Evolutionary conservation across 2,888 invertebrate species (phyloP).

Genomic region (Cephus sareptanus): DNA sequence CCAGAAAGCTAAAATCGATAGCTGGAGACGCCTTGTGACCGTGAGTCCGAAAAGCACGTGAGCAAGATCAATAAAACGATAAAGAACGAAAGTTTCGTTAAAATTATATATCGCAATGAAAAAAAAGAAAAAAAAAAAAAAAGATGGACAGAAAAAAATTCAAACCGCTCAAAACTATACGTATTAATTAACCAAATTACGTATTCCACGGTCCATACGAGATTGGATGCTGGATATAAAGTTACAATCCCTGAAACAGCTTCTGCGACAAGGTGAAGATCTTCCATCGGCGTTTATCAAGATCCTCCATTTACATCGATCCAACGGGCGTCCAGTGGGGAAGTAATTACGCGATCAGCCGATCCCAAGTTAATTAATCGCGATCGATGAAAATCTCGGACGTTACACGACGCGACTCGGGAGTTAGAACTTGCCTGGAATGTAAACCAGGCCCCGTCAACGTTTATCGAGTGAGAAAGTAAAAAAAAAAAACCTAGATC

Average conservation of each 20-base stretch:
- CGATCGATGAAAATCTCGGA: neutral
- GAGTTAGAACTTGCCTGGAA: neutral
- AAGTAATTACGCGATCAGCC: neutral
- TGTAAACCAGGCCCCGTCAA: neutral
- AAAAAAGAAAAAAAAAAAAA: neutral
- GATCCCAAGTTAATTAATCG: neutral
- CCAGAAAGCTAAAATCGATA: too few relatives aligned
- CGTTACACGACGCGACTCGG: neutral
- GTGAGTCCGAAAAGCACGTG: too few relatives aligned
- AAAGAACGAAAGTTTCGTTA: neutral
- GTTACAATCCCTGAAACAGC: neutral
- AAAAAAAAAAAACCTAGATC: neutral
- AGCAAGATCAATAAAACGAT: neutral
- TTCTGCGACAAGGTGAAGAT: neutral
- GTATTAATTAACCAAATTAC: neutral
- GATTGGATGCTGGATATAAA: neutral
- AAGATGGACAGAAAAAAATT: too few relatives aligned
- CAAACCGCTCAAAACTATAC: neutral
- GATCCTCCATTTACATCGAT: neutral
- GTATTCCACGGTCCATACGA: neutral
- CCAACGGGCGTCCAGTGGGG: neutral
- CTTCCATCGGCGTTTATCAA: neutral
- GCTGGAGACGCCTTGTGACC: too few relatives aligned
- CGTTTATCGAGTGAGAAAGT: neutral
- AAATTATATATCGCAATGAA: neutral